A percentile compares a stretch with the other conserved stretches of the same genome.
Conservation (phyloP, 1,140 invertebrate species). For the Drosophila miranda region DNA sequence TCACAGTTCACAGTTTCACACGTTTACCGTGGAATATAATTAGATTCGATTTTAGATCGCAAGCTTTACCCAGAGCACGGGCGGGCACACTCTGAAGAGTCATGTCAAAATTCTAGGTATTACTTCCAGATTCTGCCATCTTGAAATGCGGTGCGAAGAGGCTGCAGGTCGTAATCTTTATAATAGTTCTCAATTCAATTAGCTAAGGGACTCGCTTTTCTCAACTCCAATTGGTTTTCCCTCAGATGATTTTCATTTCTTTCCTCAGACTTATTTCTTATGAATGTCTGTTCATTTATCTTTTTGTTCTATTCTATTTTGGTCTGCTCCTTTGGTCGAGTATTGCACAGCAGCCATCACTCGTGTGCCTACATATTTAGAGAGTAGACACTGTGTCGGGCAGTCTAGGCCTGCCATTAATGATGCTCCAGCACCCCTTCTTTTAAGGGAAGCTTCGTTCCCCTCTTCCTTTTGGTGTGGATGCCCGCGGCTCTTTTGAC, state of each 20-base stretch:
- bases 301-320: background rate
- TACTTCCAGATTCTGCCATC: too few relatives aligned
- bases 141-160: too few relatives aligned
- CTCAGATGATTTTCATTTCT: background rate
- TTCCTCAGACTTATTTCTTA: slow-evolving; percentile 9
- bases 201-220: background rate
- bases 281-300: slow-evolving; percentile 2
- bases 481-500: slow-evolving; percentile 44
- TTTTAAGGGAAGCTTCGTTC: background rate
- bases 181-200: too few relatives aligned
- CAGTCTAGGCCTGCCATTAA: slow-evolving; percentile 32
- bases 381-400: slow-evolving; percentile 25
- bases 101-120: too few relatives aligned
- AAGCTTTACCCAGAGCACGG: too few relatives aligned
- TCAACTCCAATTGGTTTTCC: background rate
- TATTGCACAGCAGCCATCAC: too few relatives aligned
- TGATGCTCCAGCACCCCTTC: background rate
- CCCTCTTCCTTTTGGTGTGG: background rate
- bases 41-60: too few relatives aligned
- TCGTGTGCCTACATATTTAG: slow-evolving; percentile 11
- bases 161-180: too few relatives aligned
- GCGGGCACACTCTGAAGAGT: too few relatives aligned
- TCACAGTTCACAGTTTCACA: too few relatives aligned
- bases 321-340: background rate
- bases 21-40: too few relatives aligned